phyloP scores from a whole-genome alignment of 2,888 invertebrate species.

The Blomia tropicalis region DNA sequence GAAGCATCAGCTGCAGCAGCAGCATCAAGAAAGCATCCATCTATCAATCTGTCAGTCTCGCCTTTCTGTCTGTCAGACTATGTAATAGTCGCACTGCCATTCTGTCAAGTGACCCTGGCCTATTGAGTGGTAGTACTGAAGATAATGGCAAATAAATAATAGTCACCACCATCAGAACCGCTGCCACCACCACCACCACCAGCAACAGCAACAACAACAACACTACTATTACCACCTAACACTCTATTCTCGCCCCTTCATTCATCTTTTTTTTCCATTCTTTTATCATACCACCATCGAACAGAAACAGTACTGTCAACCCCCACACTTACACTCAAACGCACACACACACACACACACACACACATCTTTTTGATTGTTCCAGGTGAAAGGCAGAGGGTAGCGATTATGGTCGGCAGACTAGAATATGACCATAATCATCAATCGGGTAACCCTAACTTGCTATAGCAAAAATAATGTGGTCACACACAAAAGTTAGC shows the following conservation, averaged over 20 bases:
- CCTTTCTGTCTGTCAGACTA: slow-evolving; percentile 2
- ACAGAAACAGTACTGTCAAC: neutral
- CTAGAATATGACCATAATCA: too few relatives aligned
- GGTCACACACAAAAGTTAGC: neutral
- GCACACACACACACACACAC: neutral
- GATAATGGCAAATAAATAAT: slow-evolving; percentile 13
- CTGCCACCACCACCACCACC: neutral
- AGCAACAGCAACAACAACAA: neutral
- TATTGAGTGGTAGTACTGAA: slow-evolving; percentile 8
- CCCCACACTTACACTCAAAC: neutral
- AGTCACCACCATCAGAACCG: neutral
- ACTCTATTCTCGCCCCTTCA: neutral
- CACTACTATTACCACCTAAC: neutral
- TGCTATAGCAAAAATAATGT: too few relatives aligned
- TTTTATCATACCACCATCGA: neutral
- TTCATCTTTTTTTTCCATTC: neutral
- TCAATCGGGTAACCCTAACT: too few relatives aligned
- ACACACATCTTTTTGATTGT: too few relatives aligned
- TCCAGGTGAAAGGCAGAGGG: too few relatives aligned
- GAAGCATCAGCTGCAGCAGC: too few relatives aligned
- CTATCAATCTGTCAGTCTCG: slow-evolving; percentile 1
- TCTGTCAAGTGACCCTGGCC: slow-evolving; percentile 1
- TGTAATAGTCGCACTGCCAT: neutral
- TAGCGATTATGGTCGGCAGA: too few relatives aligned
- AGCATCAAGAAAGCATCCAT: neutral